Base-by-base conservation (phyloP, 2,888 invertebrate genomes). In the Epicampocera succincta region DNA sequence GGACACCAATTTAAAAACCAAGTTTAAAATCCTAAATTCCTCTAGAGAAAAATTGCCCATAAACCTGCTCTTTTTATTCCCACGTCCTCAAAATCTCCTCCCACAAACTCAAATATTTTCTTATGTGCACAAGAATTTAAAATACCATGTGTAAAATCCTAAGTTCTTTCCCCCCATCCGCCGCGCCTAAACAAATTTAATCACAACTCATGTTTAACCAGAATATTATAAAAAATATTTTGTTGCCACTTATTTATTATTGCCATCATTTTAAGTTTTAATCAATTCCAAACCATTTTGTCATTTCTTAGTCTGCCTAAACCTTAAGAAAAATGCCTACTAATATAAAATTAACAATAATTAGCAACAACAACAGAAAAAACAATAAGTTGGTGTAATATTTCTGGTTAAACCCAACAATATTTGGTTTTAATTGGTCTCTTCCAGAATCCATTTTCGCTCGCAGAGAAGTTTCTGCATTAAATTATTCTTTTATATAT, bases 311-410 rank as follows among this genome's bases (percentile, higher is more conserved):
- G 6, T 81, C 83, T 86, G 84, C 84, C 21, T 84, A 33, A 33
- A 33, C 58, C 56, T 46, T n/a, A 44, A 29, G 42, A 40, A 5
- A 9, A 33, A n/a, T n/a, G n/a, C n/a, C n/a, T n/a, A n/a, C n/a
- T n/a, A n/a, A n/a, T n/a, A n/a, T n/a, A n/a, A n/a, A 21, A 1
- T 40, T 4, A 29, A n/a, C 44, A 44, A 46, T n/a, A 44, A n/a
- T n/a, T n/a, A n/a, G n/a, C n/a, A 42, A 42, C 0, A 42, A n/a
- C 11, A 6, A n/a, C 0, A 76, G 11, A 85, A 85, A 86, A 88
- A 90, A 90, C 90, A 90, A 90, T 90, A 88, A 85, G 90, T 88
- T 90, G 90, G 90, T 90, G 90, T 90, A 90, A 90, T 90, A 90
- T 90, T 86, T 87, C 88, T 89, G 88, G 89, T 90, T 90, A 89